These are phyloP conservation scores for Girardinus metallicus DNA, from an alignment of 2,797 vertebrate species.

Conservation along the genomic window DNA sequence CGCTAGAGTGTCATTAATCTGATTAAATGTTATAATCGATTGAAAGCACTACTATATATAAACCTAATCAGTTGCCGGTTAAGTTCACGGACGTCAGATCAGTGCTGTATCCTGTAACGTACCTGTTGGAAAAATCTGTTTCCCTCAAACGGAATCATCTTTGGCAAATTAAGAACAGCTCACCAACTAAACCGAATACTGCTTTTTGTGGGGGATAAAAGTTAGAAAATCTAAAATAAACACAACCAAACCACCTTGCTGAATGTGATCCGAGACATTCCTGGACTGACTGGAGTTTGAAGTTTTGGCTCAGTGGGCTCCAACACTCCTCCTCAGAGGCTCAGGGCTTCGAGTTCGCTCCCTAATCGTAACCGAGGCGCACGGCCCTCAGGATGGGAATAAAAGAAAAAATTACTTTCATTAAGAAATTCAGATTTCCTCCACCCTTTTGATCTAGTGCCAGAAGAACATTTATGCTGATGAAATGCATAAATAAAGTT, in stretches of 20 bases:
- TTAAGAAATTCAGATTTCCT: slow-evolving; percentile 86
- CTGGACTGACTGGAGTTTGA: slow-evolving; percentile 75
- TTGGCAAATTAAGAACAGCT: not conserved
- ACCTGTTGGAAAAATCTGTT: not conserved
- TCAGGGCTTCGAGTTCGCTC: slow-evolving; percentile 73
- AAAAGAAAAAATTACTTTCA: slow-evolving; percentile 88
- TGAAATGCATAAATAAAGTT: slow-evolving; percentile 88
- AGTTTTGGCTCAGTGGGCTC: slow-evolving; percentile 62
- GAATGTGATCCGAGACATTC: slow-evolving; percentile 67
- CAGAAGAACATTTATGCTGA: slow-evolving; percentile 88
- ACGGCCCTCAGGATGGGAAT: slow-evolving; percentile 85
- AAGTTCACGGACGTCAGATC: not conserved
- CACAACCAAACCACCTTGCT: slow-evolving; percentile 39
- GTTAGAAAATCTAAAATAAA: slow-evolving; percentile 6
- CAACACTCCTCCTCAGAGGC: slow-evolving; percentile 75
- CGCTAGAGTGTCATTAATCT: no score
- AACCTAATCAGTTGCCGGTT: not conserved
- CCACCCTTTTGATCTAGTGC: slow-evolving; percentile 85
- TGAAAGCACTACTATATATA: not conserved
- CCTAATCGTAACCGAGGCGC: slow-evolving; percentile 81
- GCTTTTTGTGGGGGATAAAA: slow-evolving; percentile 1
- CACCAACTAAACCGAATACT: not conserved
- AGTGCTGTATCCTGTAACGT: not conserved
- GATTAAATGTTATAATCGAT: no score
- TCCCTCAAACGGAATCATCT: not conserved